phyloP scores from a whole-genome alignment of 2,888 invertebrate species.

The Polydrusus pterygomalis region DNA sequence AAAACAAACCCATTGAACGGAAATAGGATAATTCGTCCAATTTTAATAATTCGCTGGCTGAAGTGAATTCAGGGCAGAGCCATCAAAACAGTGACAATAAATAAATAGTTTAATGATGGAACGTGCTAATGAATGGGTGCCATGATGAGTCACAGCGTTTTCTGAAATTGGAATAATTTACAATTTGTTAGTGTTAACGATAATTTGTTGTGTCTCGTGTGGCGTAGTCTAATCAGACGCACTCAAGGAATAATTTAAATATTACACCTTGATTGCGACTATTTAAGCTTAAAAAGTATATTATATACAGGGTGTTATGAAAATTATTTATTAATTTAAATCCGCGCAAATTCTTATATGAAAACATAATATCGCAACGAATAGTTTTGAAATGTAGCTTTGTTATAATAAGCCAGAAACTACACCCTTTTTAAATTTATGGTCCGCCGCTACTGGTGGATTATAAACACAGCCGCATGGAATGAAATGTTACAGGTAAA shows the following conservation, averaged over 20 bases:
- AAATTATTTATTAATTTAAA: too few species aligned
- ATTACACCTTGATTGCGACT: constrained; percentile 3
- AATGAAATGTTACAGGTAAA: too few species aligned
- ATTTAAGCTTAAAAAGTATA: too few species aligned
- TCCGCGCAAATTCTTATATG: too few species aligned
- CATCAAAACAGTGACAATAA: constrained; percentile 39
- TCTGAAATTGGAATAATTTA: constrained; percentile 63
- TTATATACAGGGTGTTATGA: too few species aligned
- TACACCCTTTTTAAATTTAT: too few species aligned
- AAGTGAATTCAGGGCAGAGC: constrained; percentile 15
- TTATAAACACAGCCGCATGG: too few species aligned
- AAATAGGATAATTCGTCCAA: constrained; percentile 60
- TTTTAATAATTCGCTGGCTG: constrained; percentile 53
- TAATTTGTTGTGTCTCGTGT: constrained; percentile 49
- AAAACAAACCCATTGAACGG: constrained; percentile 45
- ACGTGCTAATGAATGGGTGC: constrained; percentile 52
- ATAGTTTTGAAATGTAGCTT: too few species aligned
- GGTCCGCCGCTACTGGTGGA: too few species aligned
- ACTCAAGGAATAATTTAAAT: constrained; percentile 21
- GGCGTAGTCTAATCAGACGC: constrained; percentile 17
- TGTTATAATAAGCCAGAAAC: too few species aligned
- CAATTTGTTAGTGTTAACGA: constrained; percentile 55
- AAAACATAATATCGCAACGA: too few species aligned
- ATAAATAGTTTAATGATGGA: constrained; percentile 63
- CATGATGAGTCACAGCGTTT: constrained; percentile 59